Evolutionary conservation across 1,140 invertebrate species (phyloP).

Genomic region (Lepidurus apus): DNA sequence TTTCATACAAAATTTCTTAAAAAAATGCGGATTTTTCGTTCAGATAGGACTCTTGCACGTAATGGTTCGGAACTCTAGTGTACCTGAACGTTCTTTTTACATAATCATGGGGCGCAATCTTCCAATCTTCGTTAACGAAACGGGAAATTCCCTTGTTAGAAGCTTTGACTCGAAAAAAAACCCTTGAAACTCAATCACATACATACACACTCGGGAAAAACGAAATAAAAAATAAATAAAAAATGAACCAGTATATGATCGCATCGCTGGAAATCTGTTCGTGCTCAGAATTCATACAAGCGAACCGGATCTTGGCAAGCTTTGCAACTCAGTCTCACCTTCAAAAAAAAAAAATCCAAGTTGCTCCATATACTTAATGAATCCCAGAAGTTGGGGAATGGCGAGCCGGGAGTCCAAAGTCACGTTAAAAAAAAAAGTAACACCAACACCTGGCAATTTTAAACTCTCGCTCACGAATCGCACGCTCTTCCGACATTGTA

Average conservation of each 20-base stretch:
- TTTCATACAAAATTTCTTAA: no score
- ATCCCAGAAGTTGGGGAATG: neutral
- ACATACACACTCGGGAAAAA: neutral
- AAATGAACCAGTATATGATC: neutral
- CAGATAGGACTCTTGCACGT: no score
- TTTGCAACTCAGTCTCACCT: neutral
- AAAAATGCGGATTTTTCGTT: no score
- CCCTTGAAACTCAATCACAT: no score
- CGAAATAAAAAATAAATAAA: neutral
- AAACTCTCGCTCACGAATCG: slow-evolving; percentile 4
- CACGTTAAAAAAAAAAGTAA: neutral
- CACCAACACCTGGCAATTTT: neutral
- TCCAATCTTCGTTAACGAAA: neutral
- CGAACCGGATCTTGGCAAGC: neutral
- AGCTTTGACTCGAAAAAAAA: neutral
- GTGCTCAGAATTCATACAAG: neutral
- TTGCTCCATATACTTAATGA: neutral
- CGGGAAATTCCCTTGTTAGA: neutral
- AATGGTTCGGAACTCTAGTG: no score
- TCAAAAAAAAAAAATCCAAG: neutral
- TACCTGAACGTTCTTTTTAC: neutral
- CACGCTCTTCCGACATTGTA: neutral
- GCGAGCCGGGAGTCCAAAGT: neutral
- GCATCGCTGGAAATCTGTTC: neutral
- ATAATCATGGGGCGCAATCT: neutral